Base-by-base conservation (phyloP, 2,888 invertebrate species). In the Agrochola litura region DNA sequence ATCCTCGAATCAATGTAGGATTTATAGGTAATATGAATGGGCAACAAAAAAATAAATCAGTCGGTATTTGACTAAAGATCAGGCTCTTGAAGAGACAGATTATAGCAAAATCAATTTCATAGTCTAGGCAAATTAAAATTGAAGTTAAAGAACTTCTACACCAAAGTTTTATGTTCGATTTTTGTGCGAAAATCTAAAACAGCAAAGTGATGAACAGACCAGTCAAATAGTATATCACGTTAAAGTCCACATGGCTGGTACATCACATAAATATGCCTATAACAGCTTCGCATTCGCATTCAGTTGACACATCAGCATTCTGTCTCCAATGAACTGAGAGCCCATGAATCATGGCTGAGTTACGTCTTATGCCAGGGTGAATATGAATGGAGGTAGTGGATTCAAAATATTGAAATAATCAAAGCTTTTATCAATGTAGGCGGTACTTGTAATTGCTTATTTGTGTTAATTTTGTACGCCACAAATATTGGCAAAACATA, bases 241-340 rank as follows among this genome's bases (percentile, higher is more conserved):
- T 81, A 63, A 77, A 65, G 54, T 65, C 76, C 80, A 80, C 82
- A 79, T 73, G 83, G 80, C 69, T 71, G 74, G 46, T 54, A 61
- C 68, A 73, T 71, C 77, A 73, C 85, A 79, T 84, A 84, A 84
- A 84, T 78, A 85, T 75, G 65, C 52, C 30, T 60, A 77, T 83
- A 84, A 82, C 82, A 87, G 87, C 86, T 84, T 80, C 65, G 54
- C 64, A 76, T 77, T 73, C 79, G 67, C 72, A 78, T 73, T 79
- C 80, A 78, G 75, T 82, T 76, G 77, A 73, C 77, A 77, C 84
- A 85, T 84, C 86, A 86, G 87, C 87, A 60, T 80, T 85, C 81
- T 79, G 85, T 81, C 80, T 81, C 85, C 84, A 82, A 76, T 86
- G 86, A 80, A 81, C 84, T 73, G 83, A 61, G 63, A 65, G 58